Evolutionary conservation across 2,797 vertebrate genomes (phyloP).

Genomic region (Girardinus metallicus): DNA sequence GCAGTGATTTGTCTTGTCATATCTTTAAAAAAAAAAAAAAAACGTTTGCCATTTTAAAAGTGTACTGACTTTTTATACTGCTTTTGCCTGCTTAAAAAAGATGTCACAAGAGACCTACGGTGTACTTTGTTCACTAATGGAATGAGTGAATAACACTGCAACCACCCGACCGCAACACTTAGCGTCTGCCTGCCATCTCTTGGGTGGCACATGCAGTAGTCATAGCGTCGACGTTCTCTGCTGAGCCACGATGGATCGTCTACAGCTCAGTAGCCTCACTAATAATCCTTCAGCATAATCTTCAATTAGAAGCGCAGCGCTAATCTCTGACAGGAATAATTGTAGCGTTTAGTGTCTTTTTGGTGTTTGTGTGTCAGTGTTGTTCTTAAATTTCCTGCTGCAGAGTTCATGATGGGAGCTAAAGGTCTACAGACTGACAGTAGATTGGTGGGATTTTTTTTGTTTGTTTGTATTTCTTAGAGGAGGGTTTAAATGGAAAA

Average conservation of each 20-base stretch:
- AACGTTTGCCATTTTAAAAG: background rate
- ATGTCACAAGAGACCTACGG: conserved; percentile 65
- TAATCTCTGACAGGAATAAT: conserved; percentile 81
- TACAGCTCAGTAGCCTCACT: conserved; percentile 81
- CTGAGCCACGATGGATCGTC: conserved; percentile 77
- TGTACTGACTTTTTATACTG: background rate
- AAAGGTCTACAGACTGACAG: conserved; percentile 64
- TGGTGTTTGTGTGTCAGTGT: conserved; percentile 34
- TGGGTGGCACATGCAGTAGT: conserved; percentile 53
- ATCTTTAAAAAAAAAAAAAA: background rate
- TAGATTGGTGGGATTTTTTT: conserved; percentile 25
- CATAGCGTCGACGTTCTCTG: conserved; percentile 36
- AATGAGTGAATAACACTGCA: conserved; percentile 74
- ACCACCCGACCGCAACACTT: conserved; percentile 41
- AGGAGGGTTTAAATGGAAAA: conserved; percentile 47
- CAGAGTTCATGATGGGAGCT: conserved; percentile 38
- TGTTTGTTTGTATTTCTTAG: background rate
- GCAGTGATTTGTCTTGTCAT: background rate
- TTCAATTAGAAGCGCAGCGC: conserved; percentile 80
- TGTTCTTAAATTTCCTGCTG: conserved; percentile 45
- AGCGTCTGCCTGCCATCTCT: conserved; percentile 24
- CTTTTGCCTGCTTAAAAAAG: conserved; percentile 58
- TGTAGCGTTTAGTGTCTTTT: conserved; percentile 62
- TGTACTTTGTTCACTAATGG: conserved; percentile 76
- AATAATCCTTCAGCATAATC: conserved; percentile 86